A percentile compares a stretch with the other conserved stretches of the same genome.
Evolutionary conservation across 2,888 invertebrate species (phyloP).

Genomic region (Athalia circularis): DNA sequence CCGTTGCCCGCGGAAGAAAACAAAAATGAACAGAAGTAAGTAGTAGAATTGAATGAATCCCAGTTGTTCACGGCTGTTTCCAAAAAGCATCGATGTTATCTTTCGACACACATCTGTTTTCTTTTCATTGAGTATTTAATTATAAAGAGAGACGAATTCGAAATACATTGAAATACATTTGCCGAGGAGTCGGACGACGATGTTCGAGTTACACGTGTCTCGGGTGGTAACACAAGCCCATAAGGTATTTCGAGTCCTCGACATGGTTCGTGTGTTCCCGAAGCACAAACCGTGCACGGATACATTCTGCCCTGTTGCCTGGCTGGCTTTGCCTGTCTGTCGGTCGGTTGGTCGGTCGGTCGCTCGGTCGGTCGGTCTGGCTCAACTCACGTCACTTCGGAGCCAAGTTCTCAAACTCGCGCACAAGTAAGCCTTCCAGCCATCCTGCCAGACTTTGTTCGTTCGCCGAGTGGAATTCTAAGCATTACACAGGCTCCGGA

Average conservation of each 20-base stretch:
- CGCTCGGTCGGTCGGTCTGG: constrained; percentile 6
- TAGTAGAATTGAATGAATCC: background rate
- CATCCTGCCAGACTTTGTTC: constrained; percentile 11
- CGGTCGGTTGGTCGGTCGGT: background rate
- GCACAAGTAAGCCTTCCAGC: background rate
- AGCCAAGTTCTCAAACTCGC: background rate
- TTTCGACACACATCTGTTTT: constrained; percentile 44
- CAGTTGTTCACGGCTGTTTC: no score
- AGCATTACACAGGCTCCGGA: constrained; percentile 7
- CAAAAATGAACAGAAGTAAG: constrained; percentile 12
- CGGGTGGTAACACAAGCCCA: constrained; percentile 28
- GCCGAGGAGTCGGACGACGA: background rate
- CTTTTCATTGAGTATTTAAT: constrained; percentile 44
- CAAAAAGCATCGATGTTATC: constrained; percentile 33
- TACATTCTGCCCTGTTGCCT: constrained; percentile 30
- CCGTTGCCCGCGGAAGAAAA: background rate
- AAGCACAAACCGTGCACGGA: constrained; percentile 52
- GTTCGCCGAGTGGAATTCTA: constrained; percentile 20
- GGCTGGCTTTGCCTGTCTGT: background rate
- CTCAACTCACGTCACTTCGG: background rate
- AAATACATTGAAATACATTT: background rate
- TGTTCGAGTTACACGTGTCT: constrained; percentile 21
- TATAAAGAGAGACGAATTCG: constrained; percentile 14
- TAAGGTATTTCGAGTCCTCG: constrained; percentile 48
- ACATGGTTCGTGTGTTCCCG: constrained; percentile 51